Conservation (phyloP, 2,797 vertebrate species). For the Sebastes alutus region DNA sequence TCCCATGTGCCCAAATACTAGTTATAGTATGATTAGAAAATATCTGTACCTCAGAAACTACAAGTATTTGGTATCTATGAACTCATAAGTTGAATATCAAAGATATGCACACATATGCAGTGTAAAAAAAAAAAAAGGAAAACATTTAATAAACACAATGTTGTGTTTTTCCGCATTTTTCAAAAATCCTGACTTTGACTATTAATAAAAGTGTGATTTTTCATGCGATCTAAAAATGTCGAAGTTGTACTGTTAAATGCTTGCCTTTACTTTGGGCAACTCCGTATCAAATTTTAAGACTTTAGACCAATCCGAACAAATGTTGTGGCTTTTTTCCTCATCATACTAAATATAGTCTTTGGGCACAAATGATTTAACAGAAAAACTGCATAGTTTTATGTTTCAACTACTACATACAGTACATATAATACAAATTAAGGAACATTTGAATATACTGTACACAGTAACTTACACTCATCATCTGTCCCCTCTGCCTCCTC, state of each 20-base stretch:
- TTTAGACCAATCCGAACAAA: background rate
- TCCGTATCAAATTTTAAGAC: too few relatives aligned
- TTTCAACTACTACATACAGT: background rate
- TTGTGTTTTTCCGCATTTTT: background rate
- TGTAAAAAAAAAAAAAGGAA: too few relatives aligned
- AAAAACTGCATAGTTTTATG: background rate
- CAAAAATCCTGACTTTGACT: background rate
- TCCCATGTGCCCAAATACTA: background rate
- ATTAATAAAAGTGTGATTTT: background rate
- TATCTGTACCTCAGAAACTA: background rate
- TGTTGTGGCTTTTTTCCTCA: background rate
- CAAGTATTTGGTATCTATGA: background rate
- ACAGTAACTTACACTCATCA: conserved; percentile 88
- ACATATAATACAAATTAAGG: background rate
- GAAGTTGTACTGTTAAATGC: background rate
- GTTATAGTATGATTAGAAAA: background rate
- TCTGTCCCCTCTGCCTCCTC: conserved; percentile 93
- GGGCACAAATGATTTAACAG: background rate
- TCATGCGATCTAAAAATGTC: background rate
- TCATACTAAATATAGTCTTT: background rate
- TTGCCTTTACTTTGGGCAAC: too few relatives aligned
- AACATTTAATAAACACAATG: too few relatives aligned
- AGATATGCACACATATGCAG: background rate
- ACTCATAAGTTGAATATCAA: background rate
- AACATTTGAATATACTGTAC: background rate